Evolutionary conservation across 2,888 invertebrate genomes (phyloP), one percentile per base, ranked within the genome.

Genomic region (Dascillus cervinus): DNA sequence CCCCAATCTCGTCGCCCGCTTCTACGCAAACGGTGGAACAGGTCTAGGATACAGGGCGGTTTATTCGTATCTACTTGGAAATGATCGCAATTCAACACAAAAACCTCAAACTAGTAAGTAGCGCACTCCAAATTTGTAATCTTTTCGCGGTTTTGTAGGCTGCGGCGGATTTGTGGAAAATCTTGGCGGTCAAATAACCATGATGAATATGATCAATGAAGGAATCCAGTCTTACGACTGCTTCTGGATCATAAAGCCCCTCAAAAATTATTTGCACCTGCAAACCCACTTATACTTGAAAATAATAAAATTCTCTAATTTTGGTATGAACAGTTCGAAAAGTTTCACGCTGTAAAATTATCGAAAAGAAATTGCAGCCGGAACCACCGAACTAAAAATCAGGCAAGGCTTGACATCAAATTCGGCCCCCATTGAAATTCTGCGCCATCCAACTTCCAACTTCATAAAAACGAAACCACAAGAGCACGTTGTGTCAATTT

Each of bases 111-210:
- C 62, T 41, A 64, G 65, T 65, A 17, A 37, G 46, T 51, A 13
- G n/a, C 21, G 17, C 8, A 8, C 2, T 23, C n/a, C 9, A 13
- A 19, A 2, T n/a, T n/a, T n/a, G n/a, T n/a, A n/a, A n/a, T n/a
- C n/a, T n/a, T n/a, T n/a, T 14, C 10, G 14, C 23, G n/a, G 22
- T 27, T 34, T 33, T 65, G 46, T 47, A 58, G 69, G 77, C 59
- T 82, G 82, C 50, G 82, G 82, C 12, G 82, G 82, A 25, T 71
- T 74, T 58, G 80, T 82, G 2, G 75, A 76, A 38, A 77, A 79
- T 47, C 66, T 77, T 8, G 82, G 82, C 2, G 82, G 82, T 1
- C 75, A 77, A 8, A 82, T 82, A 28, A 81, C 80, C 2, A 82
- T 82, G 82, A 77, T 80, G 75, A 74, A 81, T 48, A 81, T 82